Evolutionary conservation across 2,797 vertebrate genomes (phyloP), one percentile per base, ranked within the genome.

Genomic region (Otus scops): DNA sequence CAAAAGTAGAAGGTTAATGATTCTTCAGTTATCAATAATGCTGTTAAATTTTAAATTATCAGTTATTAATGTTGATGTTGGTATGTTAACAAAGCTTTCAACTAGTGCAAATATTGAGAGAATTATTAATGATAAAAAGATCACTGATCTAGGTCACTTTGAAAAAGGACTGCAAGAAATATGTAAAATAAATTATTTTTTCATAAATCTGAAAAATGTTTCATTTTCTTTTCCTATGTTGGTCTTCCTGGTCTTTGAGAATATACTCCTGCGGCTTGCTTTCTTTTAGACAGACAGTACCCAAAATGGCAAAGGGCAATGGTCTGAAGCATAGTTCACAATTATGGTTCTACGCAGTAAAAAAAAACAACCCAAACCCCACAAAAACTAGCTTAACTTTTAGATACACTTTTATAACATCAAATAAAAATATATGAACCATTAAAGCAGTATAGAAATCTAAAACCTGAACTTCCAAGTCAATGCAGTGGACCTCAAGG

Each of bases 371-470:
- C 2, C 12, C 39, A 51, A 76, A 56, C 11, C 8, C 24, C 23
- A 48, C 28, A 75, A 82, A 93, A 86, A 13, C 9, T 26, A 45
- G 30, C 39, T 53, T 75, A 85, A 79, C 56, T 83, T 92, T 85
- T 85, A 69, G 43, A 38, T 80, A 76, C 5, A 22, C 7, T 88
- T 95, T 89, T 85, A 53, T 77, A 78, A 32, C 56, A 74, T 43
- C 41, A 76, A 87, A 85, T 93, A 88, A 92, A 95, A 96, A 48
- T 70, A 77, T 74, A 93, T 45, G 78, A 92, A 88, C 59, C 43
- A 22, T 74, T 85, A 70, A 89, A 92, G 20, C 11, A 69, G 20
- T 38, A 47, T 15, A 56, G 36, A 74, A 83, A 36, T 80, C 54
- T 85, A 77, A 88, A 91, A 89, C 17, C 15, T 85, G 63, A 68